These are phyloP conservation scores for Akabosia matsudoensis DNA, from an alignment of 1,140 invertebrate genomes.

Conservation along the genomic window DNA sequence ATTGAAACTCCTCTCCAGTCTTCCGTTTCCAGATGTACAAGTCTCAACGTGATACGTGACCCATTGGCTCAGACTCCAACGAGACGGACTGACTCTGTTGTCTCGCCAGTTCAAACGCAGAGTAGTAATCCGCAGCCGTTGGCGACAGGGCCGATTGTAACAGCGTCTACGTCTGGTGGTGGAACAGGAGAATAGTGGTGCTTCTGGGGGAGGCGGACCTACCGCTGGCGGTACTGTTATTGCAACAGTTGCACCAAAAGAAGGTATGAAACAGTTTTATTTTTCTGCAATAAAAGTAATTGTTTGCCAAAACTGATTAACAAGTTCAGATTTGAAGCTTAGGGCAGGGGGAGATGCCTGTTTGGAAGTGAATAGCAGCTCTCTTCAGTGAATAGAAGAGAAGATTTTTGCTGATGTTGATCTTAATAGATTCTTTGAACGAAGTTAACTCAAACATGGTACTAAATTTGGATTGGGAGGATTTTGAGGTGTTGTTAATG, in stretches of 20 bases:
- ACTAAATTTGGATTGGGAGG: too few species aligned
- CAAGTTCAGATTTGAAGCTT: too few species aligned
- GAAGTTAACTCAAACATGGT: too few species aligned
- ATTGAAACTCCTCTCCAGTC: slow-evolving; percentile 75
- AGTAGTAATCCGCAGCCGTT: slow-evolving; percentile 14
- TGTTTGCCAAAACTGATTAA: neutral
- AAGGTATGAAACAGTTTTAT: neutral
- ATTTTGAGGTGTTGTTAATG: too few species aligned
- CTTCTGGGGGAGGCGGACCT: neutral
- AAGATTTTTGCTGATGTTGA: too few species aligned
- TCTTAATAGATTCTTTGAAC: too few species aligned
- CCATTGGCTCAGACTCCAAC: slow-evolving; percentile 57
- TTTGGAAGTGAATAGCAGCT: too few species aligned
- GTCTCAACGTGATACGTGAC: slow-evolving; percentile 74
- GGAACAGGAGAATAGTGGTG: neutral
- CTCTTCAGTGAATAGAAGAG: too few species aligned
- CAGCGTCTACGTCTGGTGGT: neutral
- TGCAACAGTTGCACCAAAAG: neutral
- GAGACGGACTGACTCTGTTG: slow-evolving; percentile 47
- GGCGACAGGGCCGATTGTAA: neutral
- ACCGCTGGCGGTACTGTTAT: neutral
- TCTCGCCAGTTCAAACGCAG: slow-evolving; percentile 26
- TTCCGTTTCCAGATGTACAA: slow-evolving; percentile 76
- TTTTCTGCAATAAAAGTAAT: neutral
- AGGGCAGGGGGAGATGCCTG: too few species aligned